Base-by-base conservation (phyloP, 2,113 vertebrate species). In the Eudyptes chrysolophus region DNA sequence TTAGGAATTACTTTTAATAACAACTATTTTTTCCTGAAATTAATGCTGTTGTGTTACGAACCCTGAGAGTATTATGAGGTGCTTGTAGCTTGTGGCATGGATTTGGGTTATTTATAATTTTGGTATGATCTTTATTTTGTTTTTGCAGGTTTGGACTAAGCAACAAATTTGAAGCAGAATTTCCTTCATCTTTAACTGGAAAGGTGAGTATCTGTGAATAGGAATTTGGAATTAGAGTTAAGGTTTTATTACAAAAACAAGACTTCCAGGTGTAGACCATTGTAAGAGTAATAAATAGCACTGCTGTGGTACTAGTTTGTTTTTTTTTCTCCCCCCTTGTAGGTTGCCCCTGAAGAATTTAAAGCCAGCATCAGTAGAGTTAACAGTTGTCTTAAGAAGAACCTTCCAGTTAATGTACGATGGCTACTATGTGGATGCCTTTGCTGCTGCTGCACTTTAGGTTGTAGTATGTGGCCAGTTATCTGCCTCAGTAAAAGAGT, bases 401-500 rank as follows among this genome's bases (percentile, higher is more conserved):
- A 99, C 6, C 99, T 99, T 97, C 99, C 99, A 12, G 99, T 99
- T 92, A 99, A 99, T 77, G 99, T 99, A 40, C 98, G 99, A 90
- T 99, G 99, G 99, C 98, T 99, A 38, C 98, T 99, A 72, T 99
- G 99, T 96, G 99, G 99, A 97, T 99, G 99, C 98, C 98, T 99
- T 92, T 99, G 99, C 98, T 99, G 99, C 98, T 99, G 99, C 96
- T 99, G 99, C 97, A 99, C 99, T 6, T 98, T 99, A 98, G 99
- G 99, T 87, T 99, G 99, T 98, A 99, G 99, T 97, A 99, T 99
- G 98, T 99, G 99, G 99, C 99, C 99, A 46, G 99, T 99, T 95
- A 99, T 99, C 97, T 99, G 99, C 98, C 99, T 99, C 98, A 99
- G 99, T 98, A 99, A 99, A 98, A 99, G 99, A 98, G 99, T 99